Percentiles rank a stretch among this genome's conserved stretches.
Conservation (phyloP, 2,797 vertebrate genomes). For the Notoglanidium macrostoma region DNA sequence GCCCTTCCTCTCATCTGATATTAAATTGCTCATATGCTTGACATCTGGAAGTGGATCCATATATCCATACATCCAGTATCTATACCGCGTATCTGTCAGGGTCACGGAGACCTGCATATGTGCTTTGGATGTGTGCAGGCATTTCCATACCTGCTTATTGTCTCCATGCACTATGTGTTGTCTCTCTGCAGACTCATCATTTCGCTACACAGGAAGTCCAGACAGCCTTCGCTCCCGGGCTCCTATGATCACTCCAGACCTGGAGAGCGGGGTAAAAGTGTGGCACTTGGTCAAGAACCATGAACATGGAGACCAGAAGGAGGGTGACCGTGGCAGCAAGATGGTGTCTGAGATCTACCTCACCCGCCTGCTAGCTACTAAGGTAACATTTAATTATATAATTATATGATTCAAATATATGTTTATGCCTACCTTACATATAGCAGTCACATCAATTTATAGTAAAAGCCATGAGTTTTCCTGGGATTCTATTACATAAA, state of each 20-base stretch:
- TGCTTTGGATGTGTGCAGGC: background rate
- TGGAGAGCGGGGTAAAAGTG: slow-evolving; percentile 96
- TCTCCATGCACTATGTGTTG: background rate
- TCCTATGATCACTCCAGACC: slow-evolving; percentile 97
- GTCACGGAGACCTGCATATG: background rate
- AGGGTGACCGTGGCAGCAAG: slow-evolving; percentile 96
- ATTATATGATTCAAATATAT: background rate
- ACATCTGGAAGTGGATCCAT: no score
- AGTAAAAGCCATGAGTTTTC: background rate
- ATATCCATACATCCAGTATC: no score
- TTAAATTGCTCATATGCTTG: background rate
- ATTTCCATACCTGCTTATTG: background rate
- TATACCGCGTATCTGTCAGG: no score
- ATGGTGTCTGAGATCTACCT: slow-evolving; percentile 99
- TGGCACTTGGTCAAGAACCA: slow-evolving; percentile 99
- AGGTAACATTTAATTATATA: slow-evolving; percentile 54
- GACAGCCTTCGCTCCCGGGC: slow-evolving; percentile 95
- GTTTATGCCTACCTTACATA: background rate
- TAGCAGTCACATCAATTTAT: background rate
- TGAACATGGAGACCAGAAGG: slow-evolving; percentile 97
- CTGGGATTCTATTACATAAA: background rate
- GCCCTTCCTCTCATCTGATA: background rate
- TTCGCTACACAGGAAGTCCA: slow-evolving; percentile 95
- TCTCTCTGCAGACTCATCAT: slow-evolving; percentile 85
- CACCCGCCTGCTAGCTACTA: slow-evolving; percentile 83